Evolutionary conservation across 2,888 invertebrate species (phyloP), one percentile per base, ranked within the genome.

Genomic region (Catocala fraxini): DNA sequence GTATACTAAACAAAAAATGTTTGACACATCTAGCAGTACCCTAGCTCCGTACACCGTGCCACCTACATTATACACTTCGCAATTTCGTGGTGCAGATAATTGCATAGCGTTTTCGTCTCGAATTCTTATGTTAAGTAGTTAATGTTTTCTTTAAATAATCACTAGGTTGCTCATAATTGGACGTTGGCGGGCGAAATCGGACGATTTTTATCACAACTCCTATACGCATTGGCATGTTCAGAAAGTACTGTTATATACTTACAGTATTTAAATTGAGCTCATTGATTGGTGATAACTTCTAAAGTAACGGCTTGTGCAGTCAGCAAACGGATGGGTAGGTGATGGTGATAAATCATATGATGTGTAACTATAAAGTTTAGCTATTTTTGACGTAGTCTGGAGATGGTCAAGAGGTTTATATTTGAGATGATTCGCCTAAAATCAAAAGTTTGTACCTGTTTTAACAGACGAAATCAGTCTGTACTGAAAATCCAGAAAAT

Each of bases 61-160:
- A 77, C 73, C 76, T 63, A 74, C 75, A 84, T 86, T 80, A 87
- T 83, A 81, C 83, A 83, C 83, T 82, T 86, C 70, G 87, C 88
- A 89, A 90, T 90, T 91, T 88, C 80, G 86, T 82, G 82, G 76
- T 66, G 77, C 77, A 71, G 73, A 84, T 91, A 92, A 92, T 92
- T 91, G 85, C 86, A 82, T 81, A 82, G 87, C 84, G 80, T 84
- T 88, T 85, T 86, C 82, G 78, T 77, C 82, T 84, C 81, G 84
- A 89, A 88, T 85, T 87, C 86, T 88, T 88, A 85, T 87, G 86
- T 87, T 89, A 90, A 87, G 81, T 80, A 86, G 84, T 84, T 84
- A 85, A 87, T 85, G 85, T 83, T 87, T 85, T 85, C 87, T 88
- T 87, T 86, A 89, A 89, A 89, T 90, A 90, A 90, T 89, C 86